These are phyloP conservation scores for Hystrix brachyura DNA, from an alignment of 2,113 vertebrate species.

Conservation along the genomic window DNA sequence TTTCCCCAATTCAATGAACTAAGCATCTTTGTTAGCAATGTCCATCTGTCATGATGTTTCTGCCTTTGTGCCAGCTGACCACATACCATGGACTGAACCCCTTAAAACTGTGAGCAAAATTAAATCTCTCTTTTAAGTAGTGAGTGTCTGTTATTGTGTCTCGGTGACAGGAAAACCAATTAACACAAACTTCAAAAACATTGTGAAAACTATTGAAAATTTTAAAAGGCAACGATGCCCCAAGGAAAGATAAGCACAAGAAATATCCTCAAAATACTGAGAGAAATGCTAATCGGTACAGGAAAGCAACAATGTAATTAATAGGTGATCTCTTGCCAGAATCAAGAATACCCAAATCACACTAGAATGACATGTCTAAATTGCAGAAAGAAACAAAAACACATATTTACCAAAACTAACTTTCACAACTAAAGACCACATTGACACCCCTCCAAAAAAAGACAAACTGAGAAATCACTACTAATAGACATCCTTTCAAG, in stretches of 20 bases:
- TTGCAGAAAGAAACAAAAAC: background rate
- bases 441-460: background rate
- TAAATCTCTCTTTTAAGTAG: background rate
- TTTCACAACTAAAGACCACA: background rate
- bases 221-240: background rate
- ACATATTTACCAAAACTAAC: background rate
- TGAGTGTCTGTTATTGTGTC: background rate
- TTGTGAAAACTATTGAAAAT: background rate
- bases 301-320: background rate
- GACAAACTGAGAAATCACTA: background rate
- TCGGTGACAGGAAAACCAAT: background rate
- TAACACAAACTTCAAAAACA: background rate
- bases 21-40: too few relatives aligned
- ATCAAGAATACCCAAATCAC: background rate
- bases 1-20: too few relatives aligned
- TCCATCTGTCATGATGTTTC: too few relatives aligned
- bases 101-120: background rate
- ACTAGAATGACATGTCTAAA: background rate
- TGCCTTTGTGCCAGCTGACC: too few relatives aligned
- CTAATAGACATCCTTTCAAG: too few relatives aligned
- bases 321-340: background rate
- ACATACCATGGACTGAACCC: too few relatives aligned
- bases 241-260: background rate
- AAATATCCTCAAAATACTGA: background rate
- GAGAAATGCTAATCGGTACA: background rate